Evolutionary conservation across 2,797 vertebrate species (phyloP).

Genomic region (Pipistrellus pipistrellus): DNA sequence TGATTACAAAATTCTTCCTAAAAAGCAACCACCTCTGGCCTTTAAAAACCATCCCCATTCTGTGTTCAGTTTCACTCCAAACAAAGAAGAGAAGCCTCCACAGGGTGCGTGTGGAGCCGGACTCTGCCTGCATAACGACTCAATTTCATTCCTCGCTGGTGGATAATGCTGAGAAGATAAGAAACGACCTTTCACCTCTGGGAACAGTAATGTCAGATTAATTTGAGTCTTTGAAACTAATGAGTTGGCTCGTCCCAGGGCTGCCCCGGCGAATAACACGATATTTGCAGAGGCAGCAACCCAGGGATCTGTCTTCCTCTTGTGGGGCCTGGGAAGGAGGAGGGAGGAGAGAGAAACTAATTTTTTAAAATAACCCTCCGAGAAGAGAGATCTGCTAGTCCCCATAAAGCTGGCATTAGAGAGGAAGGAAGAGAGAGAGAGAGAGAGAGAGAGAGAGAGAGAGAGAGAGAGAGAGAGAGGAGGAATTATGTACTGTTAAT

Average conservation of each 20-base stretch:
- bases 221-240: conserved; percentile 61
- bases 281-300: neutral
- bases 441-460: neutral
- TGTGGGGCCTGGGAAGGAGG: neutral
- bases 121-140: conserved; percentile 5
- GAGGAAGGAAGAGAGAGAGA: neutral
- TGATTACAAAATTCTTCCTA: neutral
- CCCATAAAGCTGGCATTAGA: conserved; percentile 63
- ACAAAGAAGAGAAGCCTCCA: neutral
- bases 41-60: neutral
- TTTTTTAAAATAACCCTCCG: conserved; percentile 64
- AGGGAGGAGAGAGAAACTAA: conserved; percentile 48
- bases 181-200: conserved; percentile 69
- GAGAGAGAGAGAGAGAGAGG: neutral
- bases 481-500: conserved; percentile 40
- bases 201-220: conserved; percentile 68
- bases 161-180: conserved; percentile 59
- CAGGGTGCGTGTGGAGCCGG: neutral
- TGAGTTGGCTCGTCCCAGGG: conserved; percentile 30
- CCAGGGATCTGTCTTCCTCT: conserved; percentile 10
- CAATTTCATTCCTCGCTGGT: conserved; percentile 41
- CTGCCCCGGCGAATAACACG: accelerated
- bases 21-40: neutral
- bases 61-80: neutral
- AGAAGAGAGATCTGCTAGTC: conserved; percentile 59